Conservation (phyloP, 2,888 invertebrate genomes). For the Orthosia incerta region DNA sequence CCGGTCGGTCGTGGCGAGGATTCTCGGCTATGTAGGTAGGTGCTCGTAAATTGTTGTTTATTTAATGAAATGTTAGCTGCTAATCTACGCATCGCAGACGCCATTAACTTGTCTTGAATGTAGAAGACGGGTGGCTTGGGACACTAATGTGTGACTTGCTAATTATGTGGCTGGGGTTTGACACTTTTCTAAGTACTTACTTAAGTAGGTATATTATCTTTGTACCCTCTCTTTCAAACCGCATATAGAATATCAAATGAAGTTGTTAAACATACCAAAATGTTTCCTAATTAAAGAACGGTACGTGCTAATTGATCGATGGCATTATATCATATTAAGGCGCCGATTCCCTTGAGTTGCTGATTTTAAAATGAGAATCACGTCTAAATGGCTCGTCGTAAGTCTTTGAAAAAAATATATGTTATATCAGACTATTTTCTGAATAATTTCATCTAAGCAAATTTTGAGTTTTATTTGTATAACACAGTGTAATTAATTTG, state of each 20-base stretch:
- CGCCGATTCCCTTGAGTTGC: too few relatives aligned
- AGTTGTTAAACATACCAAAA: constrained; percentile 24
- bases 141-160: constrained; percentile 32
- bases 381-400: too few relatives aligned
- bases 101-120: constrained; percentile 56
- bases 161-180: constrained; percentile 24
- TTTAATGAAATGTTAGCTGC: constrained; percentile 57
- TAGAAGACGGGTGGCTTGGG: constrained; percentile 43
- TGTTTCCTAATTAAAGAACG: constrained; percentile 26
- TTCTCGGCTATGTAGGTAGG: constrained; percentile 45
- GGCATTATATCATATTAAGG: constrained; percentile 29
- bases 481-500: too few relatives aligned
- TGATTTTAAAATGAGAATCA: too few relatives aligned
- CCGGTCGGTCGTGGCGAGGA: constrained; percentile 23
- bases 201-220: not conserved
- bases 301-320: constrained; percentile 39
- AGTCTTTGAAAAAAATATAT: too few relatives aligned
- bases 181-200: not conserved
- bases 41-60: constrained; percentile 55
- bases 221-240: not conserved
- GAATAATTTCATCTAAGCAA: too few relatives aligned
- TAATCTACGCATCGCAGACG: constrained; percentile 53
- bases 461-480: too few relatives aligned
- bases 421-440: too few relatives aligned
- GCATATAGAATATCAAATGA: not conserved